Evolutionary conservation across 2,888 invertebrate genomes (phyloP).

Genomic region (Cosmia trapezina): DNA sequence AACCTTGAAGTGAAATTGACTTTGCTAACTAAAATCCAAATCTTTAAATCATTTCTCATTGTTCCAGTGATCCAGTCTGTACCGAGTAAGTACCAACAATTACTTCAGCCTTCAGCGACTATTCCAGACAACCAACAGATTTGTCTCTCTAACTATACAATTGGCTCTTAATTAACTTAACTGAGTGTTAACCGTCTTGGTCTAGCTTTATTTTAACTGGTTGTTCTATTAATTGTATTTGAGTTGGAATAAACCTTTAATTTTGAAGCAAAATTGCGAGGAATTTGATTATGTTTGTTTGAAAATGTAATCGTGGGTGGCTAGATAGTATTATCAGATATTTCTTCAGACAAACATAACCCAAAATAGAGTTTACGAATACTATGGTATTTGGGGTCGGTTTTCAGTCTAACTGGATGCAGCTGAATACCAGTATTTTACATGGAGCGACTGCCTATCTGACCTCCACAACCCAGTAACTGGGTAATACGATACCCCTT

Average conservation of each 20-base stretch:
- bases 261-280: background rate
- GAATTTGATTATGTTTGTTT: background rate
- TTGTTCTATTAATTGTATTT: slow-evolving; percentile 36
- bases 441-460: too few relatives aligned
- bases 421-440: too few relatives aligned
- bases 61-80: background rate
- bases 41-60: slow-evolving; percentile 8
- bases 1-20: background rate
- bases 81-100: slow-evolving; percentile 12
- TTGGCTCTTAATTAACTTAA: slow-evolving; percentile 44
- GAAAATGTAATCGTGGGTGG: background rate
- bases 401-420: too few relatives aligned
- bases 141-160: slow-evolving; percentile 46
- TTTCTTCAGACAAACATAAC: background rate
- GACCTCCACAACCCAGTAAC: too few relatives aligned
- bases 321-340: background rate
- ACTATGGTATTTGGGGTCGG: too few relatives aligned
- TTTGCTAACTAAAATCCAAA: background rate
- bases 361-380: background rate
- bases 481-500: too few relatives aligned
- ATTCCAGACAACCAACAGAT: slow-evolving; percentile 37
- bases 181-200: slow-evolving; percentile 43
- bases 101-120: slow-evolving; percentile 1
- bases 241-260: background rate
- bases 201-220: slow-evolving; percentile 40